Base-by-base conservation (phyloP, 2,113 vertebrate species). In the Corydoras sp. region DNA sequence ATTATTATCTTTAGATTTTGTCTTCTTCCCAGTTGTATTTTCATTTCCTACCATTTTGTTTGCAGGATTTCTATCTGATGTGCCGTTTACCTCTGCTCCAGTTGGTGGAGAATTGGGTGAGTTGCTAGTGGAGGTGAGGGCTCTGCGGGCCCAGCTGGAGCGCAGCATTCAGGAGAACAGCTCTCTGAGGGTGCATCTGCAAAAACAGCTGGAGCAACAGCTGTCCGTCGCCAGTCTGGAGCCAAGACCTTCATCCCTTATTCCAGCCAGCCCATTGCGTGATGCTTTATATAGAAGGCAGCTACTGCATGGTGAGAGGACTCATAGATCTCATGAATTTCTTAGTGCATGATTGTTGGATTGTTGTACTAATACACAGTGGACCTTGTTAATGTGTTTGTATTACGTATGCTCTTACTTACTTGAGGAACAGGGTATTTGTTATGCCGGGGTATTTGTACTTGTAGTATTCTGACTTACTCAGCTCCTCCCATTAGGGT, bases 111-210 rank as follows among this genome's bases (percentile, higher is more conserved):
- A 92, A 81, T 76, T 92, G 71, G 85, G 82, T 5, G 86, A 89
- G 74, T 83, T 93, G 69, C 86, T 95, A 30, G 83, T 83, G 12
- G 92, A 93, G 81, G 88, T 93, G n/a, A 84, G 80, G 69, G 89
- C 86, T 74, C 85, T 94, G 50, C 79, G 91, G 13, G 86, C 83
- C 0, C 90, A 93, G 83, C 84, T 94, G 65, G 91, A 93, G 54
- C 84, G 80, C 77, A 92, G 89, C 49, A 84, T 93, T n/a, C 90
- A 91, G 74, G 90, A 89, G 82, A 94, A 90, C 86, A 90, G 85
- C 0, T 79, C 86, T 56, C 84, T 93, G 65, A 88, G 86, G 58
- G 71, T 88, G 18, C 84, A 91, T 83, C 89, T 94, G 62, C 87
- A 91, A 71, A 90, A 91, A 69, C 91, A 93, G 82, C 76, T 94